Evolutionary conservation across 2,888 invertebrate species (phyloP).

Genomic region (Cantharis nigra): DNA sequence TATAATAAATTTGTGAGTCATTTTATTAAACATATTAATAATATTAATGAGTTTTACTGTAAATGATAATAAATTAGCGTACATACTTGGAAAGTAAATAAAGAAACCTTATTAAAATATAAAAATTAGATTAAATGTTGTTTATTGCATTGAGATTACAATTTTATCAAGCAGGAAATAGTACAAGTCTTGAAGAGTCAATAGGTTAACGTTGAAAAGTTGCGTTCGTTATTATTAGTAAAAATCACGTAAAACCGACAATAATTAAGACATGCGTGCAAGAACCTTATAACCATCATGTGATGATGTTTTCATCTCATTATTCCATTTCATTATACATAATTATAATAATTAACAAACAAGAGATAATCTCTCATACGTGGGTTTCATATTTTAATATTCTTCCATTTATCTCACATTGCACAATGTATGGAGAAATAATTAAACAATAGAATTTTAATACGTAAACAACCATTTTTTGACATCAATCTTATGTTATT

Average conservation of each 20-base stretch:
- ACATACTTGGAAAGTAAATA: not conserved
- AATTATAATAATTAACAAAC: slow-evolving; percentile 22
- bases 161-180: slow-evolving; percentile 28
- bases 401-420: slow-evolving; percentile 6
- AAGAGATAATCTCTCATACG: slow-evolving; percentile 21
- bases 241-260: slow-evolving; percentile 22
- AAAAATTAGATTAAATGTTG: slow-evolving; percentile 10
- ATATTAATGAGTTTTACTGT: not conserved
- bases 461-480: not conserved
- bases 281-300: slow-evolving; percentile 26
- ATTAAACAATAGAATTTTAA: not conserved
- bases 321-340: slow-evolving; percentile 20
- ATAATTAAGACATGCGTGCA: slow-evolving; percentile 24
- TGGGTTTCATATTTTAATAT: slow-evolving; percentile 19
- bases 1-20: not conserved
- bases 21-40: not conserved
- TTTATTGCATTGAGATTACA: slow-evolving; percentile 18
- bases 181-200: slow-evolving; percentile 19
- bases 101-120: not conserved
- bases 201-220: slow-evolving; percentile 23
- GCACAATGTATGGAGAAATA: not conserved
- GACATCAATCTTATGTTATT: not conserved
- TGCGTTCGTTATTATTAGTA: slow-evolving; percentile 22
- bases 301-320: slow-evolving; percentile 24
- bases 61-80: not conserved